Evolutionary conservation across 1,140 invertebrate genomes (phyloP).

Genomic region (Saxidomus purpurata): DNA sequence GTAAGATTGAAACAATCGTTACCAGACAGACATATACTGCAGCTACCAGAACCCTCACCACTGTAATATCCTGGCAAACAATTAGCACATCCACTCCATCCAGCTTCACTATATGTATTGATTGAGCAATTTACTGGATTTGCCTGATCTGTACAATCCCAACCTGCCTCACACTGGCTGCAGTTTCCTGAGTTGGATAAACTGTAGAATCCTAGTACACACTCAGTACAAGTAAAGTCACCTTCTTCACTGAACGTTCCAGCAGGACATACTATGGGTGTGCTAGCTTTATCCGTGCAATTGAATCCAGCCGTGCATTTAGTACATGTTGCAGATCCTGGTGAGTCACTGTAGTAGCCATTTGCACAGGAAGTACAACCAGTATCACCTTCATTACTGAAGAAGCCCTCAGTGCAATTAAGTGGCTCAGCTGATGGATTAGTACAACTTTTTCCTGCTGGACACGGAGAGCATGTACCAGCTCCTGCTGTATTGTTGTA

Average conservation of each 20-base stretch:
- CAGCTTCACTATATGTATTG: constrained; percentile 61
- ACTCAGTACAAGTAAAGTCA: constrained; percentile 63
- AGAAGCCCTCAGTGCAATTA: constrained; percentile 51
- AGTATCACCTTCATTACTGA: constrained; percentile 38
- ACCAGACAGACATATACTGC: constrained; percentile 63
- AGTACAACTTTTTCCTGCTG: constrained; percentile 69
- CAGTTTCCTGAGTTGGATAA: constrained; percentile 47
- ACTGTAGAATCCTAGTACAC: constrained; percentile 64
- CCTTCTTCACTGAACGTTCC: constrained; percentile 70
- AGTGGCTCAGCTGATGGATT: constrained; percentile 51
- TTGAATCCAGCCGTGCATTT: constrained; percentile 66
- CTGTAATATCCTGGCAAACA: constrained; percentile 35
- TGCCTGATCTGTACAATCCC: constrained; percentile 67
- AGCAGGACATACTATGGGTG: constrained; percentile 54
- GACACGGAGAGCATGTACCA: constrained; percentile 63
- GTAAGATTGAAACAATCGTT: constrained; percentile 62
- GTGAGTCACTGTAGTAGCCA: constrained; percentile 45
- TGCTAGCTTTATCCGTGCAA: constrained; percentile 26
- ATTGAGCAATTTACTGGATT: constrained; percentile 57
- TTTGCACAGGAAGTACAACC: constrained; percentile 37
- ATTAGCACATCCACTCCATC: constrained; percentile 16
- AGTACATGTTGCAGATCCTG: constrained; percentile 34
- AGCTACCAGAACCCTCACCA: constrained; percentile 35
- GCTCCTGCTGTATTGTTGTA: constrained; percentile 63
- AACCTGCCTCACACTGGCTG: constrained; percentile 71